Conservation (phyloP, 2,888 invertebrate species). For the Tetranychus piercei region DNA sequence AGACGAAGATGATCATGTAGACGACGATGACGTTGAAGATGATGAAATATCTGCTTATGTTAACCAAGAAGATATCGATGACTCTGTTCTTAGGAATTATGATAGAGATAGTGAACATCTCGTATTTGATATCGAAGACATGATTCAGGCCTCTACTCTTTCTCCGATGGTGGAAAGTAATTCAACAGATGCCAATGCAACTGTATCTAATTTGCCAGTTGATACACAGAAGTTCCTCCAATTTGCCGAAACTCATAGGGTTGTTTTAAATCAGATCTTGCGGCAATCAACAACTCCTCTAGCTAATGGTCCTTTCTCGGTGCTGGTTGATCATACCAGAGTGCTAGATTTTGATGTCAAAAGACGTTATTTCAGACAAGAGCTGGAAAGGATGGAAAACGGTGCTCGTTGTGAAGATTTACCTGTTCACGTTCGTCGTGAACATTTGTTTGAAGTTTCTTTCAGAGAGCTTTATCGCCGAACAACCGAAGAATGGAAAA, state of each 20-base stretch:
- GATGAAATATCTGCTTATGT: conserved; percentile 31
- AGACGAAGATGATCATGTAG: conserved; percentile 36
- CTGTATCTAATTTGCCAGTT: conserved; percentile 33
- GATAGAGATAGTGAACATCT: conserved; percentile 26
- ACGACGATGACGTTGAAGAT: conserved; percentile 39
- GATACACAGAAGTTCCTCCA: conserved; percentile 59
- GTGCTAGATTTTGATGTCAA: conserved; percentile 79
- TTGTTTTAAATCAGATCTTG: conserved; percentile 69
- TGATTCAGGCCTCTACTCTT: conserved; percentile 28
- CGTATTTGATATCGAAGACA: conserved; percentile 28
- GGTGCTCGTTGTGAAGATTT: conserved; percentile 59
- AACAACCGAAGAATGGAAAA: conserved; percentile 70
- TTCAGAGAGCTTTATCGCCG: conserved; percentile 65
- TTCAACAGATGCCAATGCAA: background rate
- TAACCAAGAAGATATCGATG: conserved; percentile 18
- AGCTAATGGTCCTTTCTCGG: conserved; percentile 67
- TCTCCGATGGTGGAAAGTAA: conserved; percentile 27
- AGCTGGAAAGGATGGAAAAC: conserved; percentile 61
- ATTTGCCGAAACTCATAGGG: conserved; percentile 72
- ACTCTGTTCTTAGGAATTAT: conserved; percentile 10
- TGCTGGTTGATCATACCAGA: conserved; percentile 65
- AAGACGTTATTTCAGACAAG: conserved; percentile 64
- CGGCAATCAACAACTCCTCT: conserved; percentile 58
- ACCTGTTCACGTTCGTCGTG: conserved; percentile 62
- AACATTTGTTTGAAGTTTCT: conserved; percentile 70